phyloP scores from a whole-genome alignment of 2,113 vertebrate genomes.

The Pipra filicauda region DNA sequence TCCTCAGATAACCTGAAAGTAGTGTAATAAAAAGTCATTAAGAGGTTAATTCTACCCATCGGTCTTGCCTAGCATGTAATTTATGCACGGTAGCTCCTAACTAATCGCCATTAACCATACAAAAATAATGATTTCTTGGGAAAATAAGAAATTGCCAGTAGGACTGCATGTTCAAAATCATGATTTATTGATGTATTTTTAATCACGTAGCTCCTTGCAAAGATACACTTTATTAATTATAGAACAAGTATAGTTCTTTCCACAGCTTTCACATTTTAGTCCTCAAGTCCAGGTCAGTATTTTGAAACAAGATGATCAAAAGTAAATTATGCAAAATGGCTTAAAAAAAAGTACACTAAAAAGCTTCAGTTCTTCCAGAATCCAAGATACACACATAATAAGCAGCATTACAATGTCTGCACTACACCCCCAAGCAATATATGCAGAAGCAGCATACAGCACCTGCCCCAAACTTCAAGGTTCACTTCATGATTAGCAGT shows the following conservation, averaged over 20 bases:
- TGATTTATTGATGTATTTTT: conserved; percentile 57
- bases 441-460: conserved; percentile 41
- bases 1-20: neutral
- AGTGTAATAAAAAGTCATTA: neutral
- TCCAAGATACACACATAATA: conserved; percentile 40
- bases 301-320: conserved; percentile 20
- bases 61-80: neutral
- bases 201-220: conserved; percentile 48
- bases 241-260: conserved; percentile 11
- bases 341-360: conserved; percentile 14
- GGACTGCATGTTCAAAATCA: conserved; percentile 29
- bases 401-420: conserved; percentile 33
- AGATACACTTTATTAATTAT: conserved; percentile 37
- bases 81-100: neutral
- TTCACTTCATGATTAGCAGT: conserved; percentile 55
- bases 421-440: conserved; percentile 38
- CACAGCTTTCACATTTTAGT: conserved; percentile 26
- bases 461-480: conserved; percentile 52
- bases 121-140: neutral
- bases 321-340: neutral
- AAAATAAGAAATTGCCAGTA: conserved; percentile 55
- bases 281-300: conserved; percentile 17
- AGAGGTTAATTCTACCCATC: neutral
- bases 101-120: neutral
- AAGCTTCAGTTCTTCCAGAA: conserved; percentile 48